Base-by-base conservation (phyloP, 2,888 invertebrate species). In the Melinaea menophilus region DNA sequence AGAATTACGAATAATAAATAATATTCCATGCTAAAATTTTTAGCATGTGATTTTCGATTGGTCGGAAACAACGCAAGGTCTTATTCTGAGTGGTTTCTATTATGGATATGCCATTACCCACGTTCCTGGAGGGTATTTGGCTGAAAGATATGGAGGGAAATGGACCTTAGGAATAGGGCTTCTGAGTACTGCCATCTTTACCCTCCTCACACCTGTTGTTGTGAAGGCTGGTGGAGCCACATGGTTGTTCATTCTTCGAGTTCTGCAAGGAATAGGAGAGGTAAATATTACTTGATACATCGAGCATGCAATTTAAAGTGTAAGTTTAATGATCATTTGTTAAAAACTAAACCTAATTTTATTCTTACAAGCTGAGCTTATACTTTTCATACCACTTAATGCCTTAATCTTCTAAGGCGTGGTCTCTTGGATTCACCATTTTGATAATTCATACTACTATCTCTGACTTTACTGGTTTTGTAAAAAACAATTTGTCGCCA, bases 41-140 rank as follows among this genome's bases (percentile, higher is more conserved):
- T 82, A 83, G 85, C 77, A 86, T 64, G 90, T 89, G n/a, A 88
- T 89, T 62, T 94, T 93, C 75, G 92, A 94, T 31, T 96, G 95
- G 95, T 92, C 92, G n/a, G 93, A 94, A 76, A 85, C 92, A n/a
- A 92, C 93, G 7, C 95, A 95, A 89, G 96, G 96, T 0, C 78
- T 95, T 31, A 95, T 96, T 59, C 88, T 96, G 2, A 94, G 95
- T 56, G 94, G 94, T 0, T 97, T 97, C 83, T 97, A 95, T 84
- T 96, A 95, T 89, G 96, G 97, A 1, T 97, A 97, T 80, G 93
- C 96, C 3, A 81, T 96, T n/a, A 96, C 96, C 0, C 97, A 97
- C 74, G 84, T 97, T 59, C 97, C 97, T 0, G 97, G 96, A 35
- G 97, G 96, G 55, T 92, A 95, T 74, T 82, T 97, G 65, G 95